Evolutionary conservation across 2,888 invertebrate genomes (phyloP).

Genomic region (Lottia scabra): DNA sequence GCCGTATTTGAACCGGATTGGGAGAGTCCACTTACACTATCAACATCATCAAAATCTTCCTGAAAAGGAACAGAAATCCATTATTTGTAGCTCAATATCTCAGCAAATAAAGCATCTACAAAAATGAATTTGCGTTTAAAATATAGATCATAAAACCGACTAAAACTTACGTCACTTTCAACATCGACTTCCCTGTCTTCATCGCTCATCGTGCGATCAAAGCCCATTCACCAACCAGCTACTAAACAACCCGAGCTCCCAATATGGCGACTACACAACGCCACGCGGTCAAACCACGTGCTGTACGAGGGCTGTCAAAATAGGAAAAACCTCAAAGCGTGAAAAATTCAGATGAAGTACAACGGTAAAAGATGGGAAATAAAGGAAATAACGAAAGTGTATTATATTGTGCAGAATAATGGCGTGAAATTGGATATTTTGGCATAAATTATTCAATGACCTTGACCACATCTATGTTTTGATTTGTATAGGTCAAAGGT

Average conservation of each 20-base stretch:
- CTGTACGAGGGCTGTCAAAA: constrained; percentile 10
- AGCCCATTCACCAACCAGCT: constrained; percentile 14
- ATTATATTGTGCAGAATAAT: too few species aligned
- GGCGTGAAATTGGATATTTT: too few species aligned
- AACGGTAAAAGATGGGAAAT: too few species aligned
- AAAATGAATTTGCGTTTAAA: constrained; percentile 4
- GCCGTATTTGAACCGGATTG: constrained; percentile 8
- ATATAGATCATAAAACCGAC: background rate
- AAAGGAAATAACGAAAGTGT: too few species aligned
- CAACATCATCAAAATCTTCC: constrained; percentile 50
- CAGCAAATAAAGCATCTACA: constrained; percentile 13
- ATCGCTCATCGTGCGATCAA: constrained; percentile 81
- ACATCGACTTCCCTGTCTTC: constrained; percentile 95
- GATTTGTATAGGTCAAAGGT: background rate
- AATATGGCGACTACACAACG: constrained; percentile 61
- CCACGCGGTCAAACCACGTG: constrained; percentile 63
- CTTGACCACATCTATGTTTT: constrained; percentile 1
- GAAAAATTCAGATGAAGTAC: too few species aligned
- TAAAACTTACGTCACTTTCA: constrained; percentile 88
- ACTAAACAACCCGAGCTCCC: constrained; percentile 13
- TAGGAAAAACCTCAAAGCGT: background rate
- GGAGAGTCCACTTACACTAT: constrained; percentile 17
- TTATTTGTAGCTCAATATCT: constrained; percentile 16
- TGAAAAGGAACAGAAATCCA: constrained; percentile 31
- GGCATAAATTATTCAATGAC: background rate